Evolutionary conservation across 2,113 vertebrate species (phyloP), one percentile per base, ranked within the genome.

Genomic region (Anthoscopus minutus): DNA sequence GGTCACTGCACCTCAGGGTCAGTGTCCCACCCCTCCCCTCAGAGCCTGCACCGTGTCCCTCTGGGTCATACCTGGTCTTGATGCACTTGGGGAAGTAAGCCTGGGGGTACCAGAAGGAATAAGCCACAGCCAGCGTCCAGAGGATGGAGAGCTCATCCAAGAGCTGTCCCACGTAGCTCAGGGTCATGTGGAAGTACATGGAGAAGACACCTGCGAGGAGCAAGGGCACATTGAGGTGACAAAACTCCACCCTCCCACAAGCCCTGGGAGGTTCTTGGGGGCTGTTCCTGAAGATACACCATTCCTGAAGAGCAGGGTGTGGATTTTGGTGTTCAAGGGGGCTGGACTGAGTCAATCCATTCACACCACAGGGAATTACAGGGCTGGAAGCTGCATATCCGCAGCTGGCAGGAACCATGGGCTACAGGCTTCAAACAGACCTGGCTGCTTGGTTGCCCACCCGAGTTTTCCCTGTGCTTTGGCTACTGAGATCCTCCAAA

Each of bases 121-220:
- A 99, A 25, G 98, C 94, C 12, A 97, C 67, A 8, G 98, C 98
- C 96, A 99, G 79, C 0, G 99, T 95, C 99, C 99, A 99, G 65
- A 99, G 97, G 96, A 99, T 99, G 40, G 99, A 98, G 67, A 99
- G 95, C 90, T 99, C 99, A 1, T 99, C 99, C 95, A 99, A 87
- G 96, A 99, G 97, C 96, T 99, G 99, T 18, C 99, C 99, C 58
- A 99, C 87, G 0, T 99, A 99, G 95, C 99, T 99, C 40, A 99
- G 97, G 1, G 99, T 99, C 98, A 99, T 99, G 97, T 99, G 99
- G 89, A 99, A 99, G 89, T 99, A 99, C 6, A 93, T 92, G 15
- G 99, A 99, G 97, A 99, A 99, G 12, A 98, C 2, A 7, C 99
- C 99, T 99, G 79, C 27, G 67, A 47, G 10, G 28, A 69, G 15